These are phyloP conservation scores for Notocelia uddmanniana DNA, from an alignment of 2,888 invertebrate species.

Conservation along the genomic window DNA sequence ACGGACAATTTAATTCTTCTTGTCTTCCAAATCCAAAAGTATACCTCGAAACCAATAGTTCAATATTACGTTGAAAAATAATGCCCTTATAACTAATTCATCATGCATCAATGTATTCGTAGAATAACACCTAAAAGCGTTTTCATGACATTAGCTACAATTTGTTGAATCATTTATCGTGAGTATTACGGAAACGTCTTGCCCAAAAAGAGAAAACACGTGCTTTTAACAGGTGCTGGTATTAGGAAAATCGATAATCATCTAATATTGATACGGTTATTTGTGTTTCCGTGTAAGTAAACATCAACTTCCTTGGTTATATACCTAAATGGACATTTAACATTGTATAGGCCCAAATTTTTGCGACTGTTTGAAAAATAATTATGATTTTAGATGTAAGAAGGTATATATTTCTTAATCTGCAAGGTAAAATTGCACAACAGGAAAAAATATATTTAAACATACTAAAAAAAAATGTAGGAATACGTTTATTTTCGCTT, in stretches of 20 bases:
- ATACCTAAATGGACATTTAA: neutral
- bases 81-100: too few relatives aligned
- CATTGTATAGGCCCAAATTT: neutral
- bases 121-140: neutral
- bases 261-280: slow-evolving; percentile 19
- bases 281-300: slow-evolving; percentile 20
- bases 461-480: too few relatives aligned
- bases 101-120: neutral
- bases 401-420: neutral
- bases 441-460: too few relatives aligned
- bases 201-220: slow-evolving; percentile 1
- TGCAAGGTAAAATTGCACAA: neutral
- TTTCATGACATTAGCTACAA: neutral
- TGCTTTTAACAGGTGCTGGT: slow-evolving; percentile 13
- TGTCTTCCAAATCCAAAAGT: too few relatives aligned
- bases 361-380: neutral
- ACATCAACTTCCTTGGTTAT: slow-evolving; percentile 20
- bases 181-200: neutral
- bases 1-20: too few relatives aligned
- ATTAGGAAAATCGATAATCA: slow-evolving; percentile 28
- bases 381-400: too few relatives aligned
- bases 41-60: too few relatives aligned
- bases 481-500: too few relatives aligned
- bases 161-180: neutral
- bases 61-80: too few relatives aligned